phyloP scores from a whole-genome alignment of 2,888 invertebrate genomes.

The Lepas anatifera region DNA sequence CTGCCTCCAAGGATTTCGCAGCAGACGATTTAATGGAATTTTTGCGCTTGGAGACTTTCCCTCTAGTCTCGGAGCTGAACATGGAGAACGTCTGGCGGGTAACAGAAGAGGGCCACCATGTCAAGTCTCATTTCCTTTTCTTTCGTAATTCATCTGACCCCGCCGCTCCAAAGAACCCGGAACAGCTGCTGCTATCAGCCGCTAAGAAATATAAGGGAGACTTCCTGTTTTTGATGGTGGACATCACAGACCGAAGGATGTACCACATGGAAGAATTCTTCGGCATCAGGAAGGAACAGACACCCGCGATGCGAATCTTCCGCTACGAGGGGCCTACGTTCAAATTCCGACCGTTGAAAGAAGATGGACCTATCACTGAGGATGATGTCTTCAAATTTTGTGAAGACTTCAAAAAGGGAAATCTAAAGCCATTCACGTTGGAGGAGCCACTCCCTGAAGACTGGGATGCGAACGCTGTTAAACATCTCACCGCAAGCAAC shows the following conservation, averaged over 20 bases:
- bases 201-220: neutral
- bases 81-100: slow-evolving; percentile 5
- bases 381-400: neutral
- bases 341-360: slow-evolving; percentile 3
- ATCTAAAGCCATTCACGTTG: slow-evolving; percentile 9
- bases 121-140: slow-evolving; percentile 1
- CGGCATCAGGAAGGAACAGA: neutral
- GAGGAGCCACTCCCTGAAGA: slow-evolving; percentile 1
- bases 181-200: neutral
- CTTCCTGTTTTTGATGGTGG: slow-evolving; percentile 10
- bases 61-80: neutral
- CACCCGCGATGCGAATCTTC: slow-evolving; percentile 12
- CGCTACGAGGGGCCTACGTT: neutral
- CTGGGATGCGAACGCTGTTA: slow-evolving; percentile 11
- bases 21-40: neutral
- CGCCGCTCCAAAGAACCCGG: neutral
- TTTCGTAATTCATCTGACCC: neutral
- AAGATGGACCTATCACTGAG: neutral
- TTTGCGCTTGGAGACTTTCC: neutral
- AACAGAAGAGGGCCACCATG: neutral
- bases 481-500: slow-evolving; percentile 8
- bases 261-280: slow-evolving; percentile 15
- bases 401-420: neutral
- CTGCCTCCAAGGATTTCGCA: neutral
- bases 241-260: slow-evolving; percentile 6